These are phyloP conservation scores for Oegoconia quadripuncta DNA, from an alignment of 2,888 invertebrate genomes.

Conservation along the genomic window DNA sequence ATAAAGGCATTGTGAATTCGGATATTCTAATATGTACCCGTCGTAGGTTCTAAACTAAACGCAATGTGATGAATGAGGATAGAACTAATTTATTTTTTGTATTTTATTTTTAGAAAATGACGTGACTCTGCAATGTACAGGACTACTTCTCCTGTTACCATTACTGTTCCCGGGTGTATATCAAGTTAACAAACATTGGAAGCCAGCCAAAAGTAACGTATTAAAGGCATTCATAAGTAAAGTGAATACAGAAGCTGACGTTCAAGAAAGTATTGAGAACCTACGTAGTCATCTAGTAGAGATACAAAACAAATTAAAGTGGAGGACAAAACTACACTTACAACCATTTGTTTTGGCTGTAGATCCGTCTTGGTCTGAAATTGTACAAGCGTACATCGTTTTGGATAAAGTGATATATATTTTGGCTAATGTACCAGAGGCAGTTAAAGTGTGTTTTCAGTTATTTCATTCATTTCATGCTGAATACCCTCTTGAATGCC, in stretches of 20 bases:
- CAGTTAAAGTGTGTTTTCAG: not conserved
- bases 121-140: not conserved
- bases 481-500: slow-evolving; percentile 4
- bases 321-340: not conserved
- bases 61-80: no score
- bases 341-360: not conserved
- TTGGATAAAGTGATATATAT: not conserved
- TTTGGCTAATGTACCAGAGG: not conserved
- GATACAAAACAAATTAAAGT: not conserved
- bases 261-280: not conserved
- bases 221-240: not conserved
- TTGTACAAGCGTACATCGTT: not conserved
- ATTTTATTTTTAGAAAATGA: not conserved
- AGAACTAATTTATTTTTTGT: no score
- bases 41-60: no score
- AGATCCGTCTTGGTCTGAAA: not conserved
- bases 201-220: not conserved
- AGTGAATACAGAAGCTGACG: not conserved
- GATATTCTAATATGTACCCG: no score
- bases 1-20: no score
- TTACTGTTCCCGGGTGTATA: not conserved
- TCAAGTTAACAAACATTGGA: not conserved
- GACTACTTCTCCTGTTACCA: not conserved
- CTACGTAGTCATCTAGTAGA: not conserved
- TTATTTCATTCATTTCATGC: slow-evolving; percentile 2